Evolutionary conservation across 2,797 vertebrate species (phyloP), one percentile per base, ranked within the genome.

Genomic region (Sus cebifrons): DNA sequence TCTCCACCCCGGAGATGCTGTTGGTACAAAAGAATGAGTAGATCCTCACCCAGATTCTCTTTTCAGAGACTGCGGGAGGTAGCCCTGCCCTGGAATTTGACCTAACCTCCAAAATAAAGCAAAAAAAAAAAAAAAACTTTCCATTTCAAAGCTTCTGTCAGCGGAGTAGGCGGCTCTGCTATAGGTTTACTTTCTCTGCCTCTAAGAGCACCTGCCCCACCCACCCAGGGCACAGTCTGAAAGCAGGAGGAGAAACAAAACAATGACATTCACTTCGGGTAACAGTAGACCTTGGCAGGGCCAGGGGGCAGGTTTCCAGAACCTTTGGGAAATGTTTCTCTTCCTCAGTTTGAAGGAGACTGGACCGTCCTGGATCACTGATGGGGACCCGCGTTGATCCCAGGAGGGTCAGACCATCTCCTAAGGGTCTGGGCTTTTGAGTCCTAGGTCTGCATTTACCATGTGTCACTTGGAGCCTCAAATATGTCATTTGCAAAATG

Each of bases 201-300:
- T 84, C 52, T 70, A 23, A 23, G 65, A 64, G 25, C n/a, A 68
- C 20, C 27, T 27, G 10, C 15, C n/a, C 27, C 21, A 40, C 40
- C 18, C 20, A 58, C 58, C 64, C 29, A 81, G n/a, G 77, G 54
- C 21, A 85, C 44, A 65, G 20, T 65, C 16, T 77, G 67, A 79
- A 75, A 74, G 27, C 21, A 8, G 54, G 67, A 93, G 54, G 71
- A 94, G 67, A 73, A 77, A 92, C 27, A 70, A 91, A 86, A 75
- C n/a, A 54, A 40, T 56, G 25, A 23, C 44, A 15, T 77, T 88
- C 73, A 36, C 11, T 93, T 81, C 84, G 27, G 8, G 16, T 93
- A 49, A 91, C 83, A 74, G 20, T 40, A 11, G 23, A 60, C 77
- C 25, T 75, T 54, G 8, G 16, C 16, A 52, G 13, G 14, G 52